Conservation (phyloP, 2,113 vertebrate genomes). For the Amphiprion percula region DNA sequence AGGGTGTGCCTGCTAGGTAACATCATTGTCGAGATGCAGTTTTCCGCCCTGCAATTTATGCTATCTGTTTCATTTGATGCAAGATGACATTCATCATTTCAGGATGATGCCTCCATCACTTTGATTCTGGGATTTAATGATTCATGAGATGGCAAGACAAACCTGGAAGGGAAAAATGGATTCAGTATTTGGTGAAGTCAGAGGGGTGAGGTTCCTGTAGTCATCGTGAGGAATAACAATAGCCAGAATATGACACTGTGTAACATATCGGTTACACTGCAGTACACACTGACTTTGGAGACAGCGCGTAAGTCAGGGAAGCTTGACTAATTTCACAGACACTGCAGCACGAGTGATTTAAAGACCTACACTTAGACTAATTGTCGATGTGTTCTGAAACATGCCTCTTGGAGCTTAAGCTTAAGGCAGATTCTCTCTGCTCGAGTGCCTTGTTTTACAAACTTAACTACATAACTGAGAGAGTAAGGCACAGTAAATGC, state of each 20-base stretch:
- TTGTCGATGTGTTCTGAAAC: conserved; percentile 51
- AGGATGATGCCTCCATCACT: conserved; percentile 28
- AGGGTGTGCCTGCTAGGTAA: conserved; percentile 51
- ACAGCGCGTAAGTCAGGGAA: neutral
- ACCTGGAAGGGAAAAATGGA: conserved; percentile 15
- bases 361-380: neutral
- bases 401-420: conserved; percentile 18
- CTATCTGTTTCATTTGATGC: conserved; percentile 56
- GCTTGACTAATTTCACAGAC: conserved; percentile 1
- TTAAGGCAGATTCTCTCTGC: conserved; percentile 6
- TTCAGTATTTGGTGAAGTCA: conserved; percentile 41
- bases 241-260: conserved; percentile 8
- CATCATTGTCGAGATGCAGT: conserved; percentile 36
- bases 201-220: conserved; percentile 29
- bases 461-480: conserved; percentile 29
- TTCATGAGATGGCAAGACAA: conserved; percentile 62
- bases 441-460: conserved; percentile 1
- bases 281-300: conserved; percentile 18
- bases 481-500: conserved; percentile 40
- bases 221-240: conserved; percentile 40
- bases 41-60: conserved; percentile 50
- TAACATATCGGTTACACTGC: neutral
- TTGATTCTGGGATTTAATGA: conserved; percentile 59
- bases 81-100: conserved; percentile 53
- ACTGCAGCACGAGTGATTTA: neutral